Percentiles rank a stretch among this genome's conserved stretches.
phyloP scores from a whole-genome alignment of 2,113 vertebrate species.

The Calidris pygmaea region DNA sequence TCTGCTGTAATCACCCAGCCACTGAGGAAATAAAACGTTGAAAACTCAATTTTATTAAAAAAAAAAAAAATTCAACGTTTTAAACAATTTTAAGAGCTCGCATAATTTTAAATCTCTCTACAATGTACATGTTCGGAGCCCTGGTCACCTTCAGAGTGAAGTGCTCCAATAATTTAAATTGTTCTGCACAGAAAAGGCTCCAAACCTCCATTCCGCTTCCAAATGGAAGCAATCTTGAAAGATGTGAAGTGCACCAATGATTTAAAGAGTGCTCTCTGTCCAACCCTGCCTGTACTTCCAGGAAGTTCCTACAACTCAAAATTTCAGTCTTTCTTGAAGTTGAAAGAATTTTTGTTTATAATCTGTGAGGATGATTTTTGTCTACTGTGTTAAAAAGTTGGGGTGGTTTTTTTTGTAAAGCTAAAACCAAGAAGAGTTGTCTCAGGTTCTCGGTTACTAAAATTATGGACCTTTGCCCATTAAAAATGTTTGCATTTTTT shows the following conservation, averaged over 20 bases:
- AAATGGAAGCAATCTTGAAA: conserved; percentile 64
- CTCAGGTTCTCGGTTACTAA: neutral
- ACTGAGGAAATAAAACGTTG: conserved; percentile 70
- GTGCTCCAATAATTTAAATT: conserved; percentile 65
- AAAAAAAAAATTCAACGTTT: conserved; percentile 76
- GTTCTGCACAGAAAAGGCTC: conserved; percentile 38
- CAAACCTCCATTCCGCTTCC: neutral
- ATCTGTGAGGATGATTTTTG: neutral
- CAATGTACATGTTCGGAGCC: conserved; percentile 26
- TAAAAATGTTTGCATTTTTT: neutral
- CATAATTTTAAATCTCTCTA: conserved; percentile 71
- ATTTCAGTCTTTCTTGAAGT: neutral
- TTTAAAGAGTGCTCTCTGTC: neutral
- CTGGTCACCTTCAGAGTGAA: conserved; percentile 68
- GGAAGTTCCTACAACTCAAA: neutral
- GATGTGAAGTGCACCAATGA: conserved; percentile 33
- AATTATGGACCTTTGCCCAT: neutral
- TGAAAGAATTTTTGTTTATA: neutral
- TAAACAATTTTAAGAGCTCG: conserved; percentile 75
- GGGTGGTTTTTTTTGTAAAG: neutral
- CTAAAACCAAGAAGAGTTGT: neutral
- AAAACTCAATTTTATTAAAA: conserved; percentile 77
- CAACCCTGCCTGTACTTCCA: neutral
- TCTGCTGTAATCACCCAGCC: conserved; percentile 68
- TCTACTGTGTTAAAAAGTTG: neutral